Conservation (phyloP, 2,113 vertebrate species). For the Rhabdornis inornatus region DNA sequence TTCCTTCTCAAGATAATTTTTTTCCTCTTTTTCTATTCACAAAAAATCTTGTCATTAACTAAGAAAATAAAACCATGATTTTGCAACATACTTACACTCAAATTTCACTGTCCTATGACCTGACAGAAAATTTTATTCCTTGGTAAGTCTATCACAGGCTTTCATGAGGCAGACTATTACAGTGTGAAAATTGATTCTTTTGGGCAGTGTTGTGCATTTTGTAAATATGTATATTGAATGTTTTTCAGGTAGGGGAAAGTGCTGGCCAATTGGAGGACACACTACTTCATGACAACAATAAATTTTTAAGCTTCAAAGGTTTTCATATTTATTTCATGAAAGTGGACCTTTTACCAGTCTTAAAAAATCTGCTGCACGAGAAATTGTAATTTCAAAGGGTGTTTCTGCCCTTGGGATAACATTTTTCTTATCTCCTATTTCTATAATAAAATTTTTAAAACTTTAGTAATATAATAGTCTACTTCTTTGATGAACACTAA, state of each 20-base stretch:
- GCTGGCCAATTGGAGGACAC: neutral
- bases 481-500: neutral
- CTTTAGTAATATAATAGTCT: neutral
- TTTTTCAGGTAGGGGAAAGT: neutral
- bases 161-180: neutral
- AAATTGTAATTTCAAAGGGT: neutral
- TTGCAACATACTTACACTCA: neutral
- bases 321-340: neutral
- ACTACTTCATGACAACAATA: neutral
- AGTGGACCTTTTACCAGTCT: neutral
- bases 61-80: neutral
- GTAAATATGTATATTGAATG: neutral
- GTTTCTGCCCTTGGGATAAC: neutral
- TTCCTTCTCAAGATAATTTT: neutral
- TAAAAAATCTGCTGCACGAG: neutral
- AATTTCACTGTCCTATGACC: neutral
- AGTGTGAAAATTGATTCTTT: neutral
- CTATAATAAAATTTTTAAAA: neutral
- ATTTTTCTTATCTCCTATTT: neutral
- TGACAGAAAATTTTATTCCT: neutral
- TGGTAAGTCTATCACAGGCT: neutral
- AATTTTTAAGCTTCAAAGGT: neutral
- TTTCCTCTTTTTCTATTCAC: neutral
- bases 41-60: neutral
- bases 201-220: neutral